Evolutionary conservation across 2,797 vertebrate genomes (phyloP).

Genomic region (Arctocebus calabarensis): DNA sequence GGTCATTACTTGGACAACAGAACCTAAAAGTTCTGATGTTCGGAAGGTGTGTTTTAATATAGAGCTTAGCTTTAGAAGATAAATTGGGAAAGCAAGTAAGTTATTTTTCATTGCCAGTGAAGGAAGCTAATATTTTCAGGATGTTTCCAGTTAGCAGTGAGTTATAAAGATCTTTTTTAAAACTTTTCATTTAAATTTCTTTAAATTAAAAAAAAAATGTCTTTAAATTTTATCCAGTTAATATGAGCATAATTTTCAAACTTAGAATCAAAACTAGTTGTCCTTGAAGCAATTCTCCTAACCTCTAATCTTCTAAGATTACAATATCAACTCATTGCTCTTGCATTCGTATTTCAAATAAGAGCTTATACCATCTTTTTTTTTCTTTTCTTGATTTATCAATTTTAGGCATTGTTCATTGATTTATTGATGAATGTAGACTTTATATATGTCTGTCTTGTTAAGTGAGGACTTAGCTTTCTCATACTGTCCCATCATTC

Average conservation of each 20-base stretch:
- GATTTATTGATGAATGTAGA: neutral
- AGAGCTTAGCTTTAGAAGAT: constrained; percentile 10
- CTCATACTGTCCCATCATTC: neutral
- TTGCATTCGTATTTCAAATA: constrained; percentile 30
- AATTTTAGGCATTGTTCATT: neutral
- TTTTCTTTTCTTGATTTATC: neutral
- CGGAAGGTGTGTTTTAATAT: constrained; percentile 91
- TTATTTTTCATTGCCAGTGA: constrained; percentile 42
- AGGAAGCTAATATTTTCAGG: constrained; percentile 40
- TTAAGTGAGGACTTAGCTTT: neutral
- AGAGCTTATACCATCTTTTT: neutral
- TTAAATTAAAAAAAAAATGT: constrained; percentile 46
- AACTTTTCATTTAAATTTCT: constrained; percentile 16
- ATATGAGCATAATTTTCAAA: constrained; percentile 6
- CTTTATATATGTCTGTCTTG: neutral
- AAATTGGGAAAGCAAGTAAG: constrained; percentile 29
- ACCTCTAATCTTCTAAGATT: neutral
- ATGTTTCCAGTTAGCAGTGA: constrained; percentile 13
- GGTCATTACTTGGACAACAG: constrained; percentile 98
- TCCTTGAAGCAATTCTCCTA: neutral
- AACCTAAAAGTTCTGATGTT: constrained; percentile 98
- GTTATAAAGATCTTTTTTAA: neutral
- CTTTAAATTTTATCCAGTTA: constrained; percentile 41
- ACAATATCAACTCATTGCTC: neutral
- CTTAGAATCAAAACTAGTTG: constrained; percentile 2